Conservation (phyloP, 2,113 vertebrate species). For the Vidua macroura region DNA sequence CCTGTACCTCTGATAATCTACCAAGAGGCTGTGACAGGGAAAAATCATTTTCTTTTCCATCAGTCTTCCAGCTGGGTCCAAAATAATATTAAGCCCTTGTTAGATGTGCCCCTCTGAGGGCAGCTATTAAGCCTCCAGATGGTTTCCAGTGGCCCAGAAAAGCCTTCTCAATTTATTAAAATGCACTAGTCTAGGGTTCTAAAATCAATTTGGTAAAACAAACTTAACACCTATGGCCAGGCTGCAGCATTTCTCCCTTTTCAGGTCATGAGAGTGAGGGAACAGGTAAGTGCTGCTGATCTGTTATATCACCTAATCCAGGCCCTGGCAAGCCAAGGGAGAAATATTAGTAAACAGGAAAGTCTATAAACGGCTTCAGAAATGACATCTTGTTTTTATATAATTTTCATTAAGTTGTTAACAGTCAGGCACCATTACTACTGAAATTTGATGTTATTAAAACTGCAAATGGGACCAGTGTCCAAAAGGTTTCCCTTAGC, state of each 20-base stretch:
- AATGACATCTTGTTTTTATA: conserved; percentile 72
- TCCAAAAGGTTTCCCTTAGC: conserved; percentile 66
- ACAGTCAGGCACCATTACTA: conserved; percentile 71
- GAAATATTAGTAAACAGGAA: conserved; percentile 52
- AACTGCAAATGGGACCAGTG: conserved; percentile 68
- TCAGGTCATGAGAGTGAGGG: background rate
- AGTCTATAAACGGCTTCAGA: conserved; percentile 69
- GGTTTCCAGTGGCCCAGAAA: background rate
- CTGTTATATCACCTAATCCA: conserved; percentile 3
- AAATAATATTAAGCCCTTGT: background rate
- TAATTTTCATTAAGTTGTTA: conserved; percentile 67
- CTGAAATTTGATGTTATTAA: conserved; percentile 75
- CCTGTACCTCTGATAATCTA: background rate
- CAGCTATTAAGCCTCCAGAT: background rate
- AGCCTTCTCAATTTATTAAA: background rate
- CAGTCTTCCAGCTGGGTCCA: background rate
- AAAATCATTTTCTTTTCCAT: background rate
- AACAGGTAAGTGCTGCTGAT: conserved; percentile 31
- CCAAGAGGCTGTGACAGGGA: background rate
- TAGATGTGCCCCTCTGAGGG: background rate
- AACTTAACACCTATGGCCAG: background rate
- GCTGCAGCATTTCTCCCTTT: background rate
- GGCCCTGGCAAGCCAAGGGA: background rate
- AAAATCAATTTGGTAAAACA: background rate
- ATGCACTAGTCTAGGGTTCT: background rate